These are phyloP conservation scores for Mesocricetus auratus DNA, from an alignment of 2,113 vertebrate species.

Conservation along the genomic window DNA sequence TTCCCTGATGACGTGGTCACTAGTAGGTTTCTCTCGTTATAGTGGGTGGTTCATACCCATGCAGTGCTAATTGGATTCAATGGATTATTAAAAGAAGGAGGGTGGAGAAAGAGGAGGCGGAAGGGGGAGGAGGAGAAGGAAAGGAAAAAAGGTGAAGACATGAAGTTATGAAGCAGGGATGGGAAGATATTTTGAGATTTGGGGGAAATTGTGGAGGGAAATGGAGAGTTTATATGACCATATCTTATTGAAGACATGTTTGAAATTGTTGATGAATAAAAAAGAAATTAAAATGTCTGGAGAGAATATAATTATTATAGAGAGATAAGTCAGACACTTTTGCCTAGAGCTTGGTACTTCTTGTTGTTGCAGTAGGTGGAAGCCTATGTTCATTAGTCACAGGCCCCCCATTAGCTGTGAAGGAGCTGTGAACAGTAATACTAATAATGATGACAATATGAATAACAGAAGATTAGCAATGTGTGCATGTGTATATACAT, in stretches of 20 bases:
- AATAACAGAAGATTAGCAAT: conserved; percentile 58
- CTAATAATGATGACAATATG: neutral
- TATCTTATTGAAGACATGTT: neutral
- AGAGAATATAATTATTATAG: neutral
- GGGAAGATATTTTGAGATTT: neutral
- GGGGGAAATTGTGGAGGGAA: neutral
- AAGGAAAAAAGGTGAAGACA: no score
- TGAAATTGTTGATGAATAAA: neutral
- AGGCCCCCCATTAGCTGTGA: neutral
- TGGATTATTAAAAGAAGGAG: neutral
- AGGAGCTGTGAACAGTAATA: conserved; percentile 11
- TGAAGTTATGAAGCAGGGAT: neutral
- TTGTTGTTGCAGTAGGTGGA: neutral
- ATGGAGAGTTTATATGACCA: neutral
- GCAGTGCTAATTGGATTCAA: neutral
- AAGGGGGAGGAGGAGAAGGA: neutral
- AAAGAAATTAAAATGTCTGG: neutral
- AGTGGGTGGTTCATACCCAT: neutral
- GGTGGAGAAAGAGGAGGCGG: neutral
- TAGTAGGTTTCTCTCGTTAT: neutral
- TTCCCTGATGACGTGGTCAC: no score
- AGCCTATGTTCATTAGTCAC: conserved; percentile 24
- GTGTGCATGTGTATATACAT: no score
- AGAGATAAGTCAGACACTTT: neutral
- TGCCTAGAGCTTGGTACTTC: neutral